A percentile compares a stretch with the other conserved stretches of the same genome.
These are phyloP conservation scores for Habropoda laboriosa DNA, from an alignment of 1,140 invertebrate genomes.

Conservation along the genomic window DNA sequence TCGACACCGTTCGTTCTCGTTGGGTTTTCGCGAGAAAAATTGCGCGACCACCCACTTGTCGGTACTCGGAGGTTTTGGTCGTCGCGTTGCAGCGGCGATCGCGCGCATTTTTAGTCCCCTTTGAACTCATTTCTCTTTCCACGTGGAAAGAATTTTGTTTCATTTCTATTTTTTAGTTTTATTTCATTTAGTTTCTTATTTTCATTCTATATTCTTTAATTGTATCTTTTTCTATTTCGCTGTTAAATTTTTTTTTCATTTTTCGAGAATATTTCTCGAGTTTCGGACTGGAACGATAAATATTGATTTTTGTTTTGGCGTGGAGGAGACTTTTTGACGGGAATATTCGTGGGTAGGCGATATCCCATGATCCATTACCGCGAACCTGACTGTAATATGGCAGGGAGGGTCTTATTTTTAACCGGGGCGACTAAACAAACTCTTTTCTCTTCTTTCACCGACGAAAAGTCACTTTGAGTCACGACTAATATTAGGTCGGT, in stretches of 20 bases:
- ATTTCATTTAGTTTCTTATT: background rate
- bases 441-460: conserved; percentile 53
- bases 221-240: background rate
- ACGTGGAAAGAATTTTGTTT: too few relatives aligned
- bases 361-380: conserved; percentile 21
- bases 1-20: conserved; percentile 8
- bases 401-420: conserved; percentile 51
- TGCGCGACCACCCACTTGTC: background rate
- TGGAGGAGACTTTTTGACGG: background rate
- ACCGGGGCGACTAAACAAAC: conserved; percentile 50
- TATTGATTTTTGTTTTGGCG: background rate
- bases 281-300: background rate
- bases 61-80: background rate
- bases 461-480: conserved; percentile 53
- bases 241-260: background rate
- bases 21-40: background rate
- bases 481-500: conserved; percentile 61
- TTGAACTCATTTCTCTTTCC: too few relatives aligned
- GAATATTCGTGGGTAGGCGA: background rate
- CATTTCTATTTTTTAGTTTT: background rate
- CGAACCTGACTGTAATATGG: background rate
- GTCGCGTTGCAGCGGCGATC: background rate
- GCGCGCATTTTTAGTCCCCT: background rate
- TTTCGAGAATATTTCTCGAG: too few relatives aligned
- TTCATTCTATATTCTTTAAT: background rate